phyloP scores from a whole-genome alignment of 2,113 vertebrate genomes.

The Hemibagrus wyckioides region DNA sequence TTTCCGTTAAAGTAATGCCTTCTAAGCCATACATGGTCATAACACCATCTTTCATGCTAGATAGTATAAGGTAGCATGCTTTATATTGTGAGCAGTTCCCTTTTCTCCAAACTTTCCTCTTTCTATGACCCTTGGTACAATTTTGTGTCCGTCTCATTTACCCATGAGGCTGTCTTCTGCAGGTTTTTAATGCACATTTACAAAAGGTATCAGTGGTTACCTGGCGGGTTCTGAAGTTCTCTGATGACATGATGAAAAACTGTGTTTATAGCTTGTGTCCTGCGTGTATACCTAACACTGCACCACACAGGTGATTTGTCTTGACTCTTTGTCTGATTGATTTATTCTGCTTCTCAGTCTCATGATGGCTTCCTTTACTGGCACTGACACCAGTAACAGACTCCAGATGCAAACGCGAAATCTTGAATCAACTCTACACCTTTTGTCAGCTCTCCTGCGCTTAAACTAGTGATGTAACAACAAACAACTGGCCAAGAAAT shows the following conservation, averaged over 20 bases:
- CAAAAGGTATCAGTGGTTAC: not conserved
- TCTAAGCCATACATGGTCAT: constrained; percentile 11
- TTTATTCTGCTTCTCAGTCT: constrained; percentile 11
- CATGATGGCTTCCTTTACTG: constrained; percentile 7
- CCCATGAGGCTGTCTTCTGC: not conserved
- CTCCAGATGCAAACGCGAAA: constrained; percentile 12
- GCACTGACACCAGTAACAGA: constrained; percentile 13
- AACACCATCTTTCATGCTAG: not conserved
- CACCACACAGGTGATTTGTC: constrained; percentile 14
- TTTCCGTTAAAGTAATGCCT: not conserved
- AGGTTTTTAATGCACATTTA: not conserved
- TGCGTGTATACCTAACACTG: not conserved
- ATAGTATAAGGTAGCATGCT: not conserved
- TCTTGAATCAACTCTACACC: constrained; percentile 10
- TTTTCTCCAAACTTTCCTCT: constrained; percentile 19
- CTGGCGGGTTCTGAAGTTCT: not conserved
- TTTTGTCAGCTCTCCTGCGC: not conserved
- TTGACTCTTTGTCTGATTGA: not conserved
- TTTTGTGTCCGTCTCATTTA: not conserved
- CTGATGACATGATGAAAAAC: not conserved
- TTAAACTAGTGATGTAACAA: constrained; percentile 8
- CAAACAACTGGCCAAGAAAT: constrained; percentile 6
- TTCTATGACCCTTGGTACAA: not conserved
- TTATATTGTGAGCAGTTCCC: constrained; percentile 1
- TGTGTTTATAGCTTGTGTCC: not conserved